Evolutionary conservation across 2,888 invertebrate species (phyloP), one percentile per base, ranked within the genome.

Genomic region (Drosophila koepferae): DNA sequence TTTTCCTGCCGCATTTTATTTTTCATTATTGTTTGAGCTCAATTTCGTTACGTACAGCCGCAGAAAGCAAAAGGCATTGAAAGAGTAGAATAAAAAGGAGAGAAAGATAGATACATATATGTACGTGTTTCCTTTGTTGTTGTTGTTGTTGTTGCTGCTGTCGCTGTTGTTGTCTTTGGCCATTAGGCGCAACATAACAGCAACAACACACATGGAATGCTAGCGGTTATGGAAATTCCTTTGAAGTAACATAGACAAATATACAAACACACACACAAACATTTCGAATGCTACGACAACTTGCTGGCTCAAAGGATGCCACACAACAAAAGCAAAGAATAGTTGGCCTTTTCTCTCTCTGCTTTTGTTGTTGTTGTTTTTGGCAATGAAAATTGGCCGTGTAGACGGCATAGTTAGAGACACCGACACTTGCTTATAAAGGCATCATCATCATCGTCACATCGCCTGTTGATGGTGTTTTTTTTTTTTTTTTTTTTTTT

Each of bases 201-300:
- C 56, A 48, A 67, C 68, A 66, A 46, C 56, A 63, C 43, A 69
- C 70, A 31, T 49, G 86, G 75, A 88, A 87, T 87, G 88, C 85
- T 87, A 87, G 86, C 86, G 86, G 86, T 87, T 88, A 86, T 86
- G 85, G 86, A 87, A 86, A 87, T 87, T 88, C 86, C 88, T 86
- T 79, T 82, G 82, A 83, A 79, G 74, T 68, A 55, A 72, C 60
- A 51, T 51, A 71, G 2, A 41, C 41, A 41, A 7, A 41, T 3
- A 41, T n/a, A 16, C 2, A 40, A 44, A 53, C 56, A 40, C 16
- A 40, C 16, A 40, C 7, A 16, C 14, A 7, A 28, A 6, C 18
- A 77, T 49, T 31, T 54, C 46, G 28, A 65, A 60, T 72, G 51
- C 72, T 80, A 69, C 73, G 70, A 77, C 76, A 83, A 86, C 63